phyloP scores from a whole-genome alignment of 2,888 invertebrate species.

The Dynastes tityus region DNA sequence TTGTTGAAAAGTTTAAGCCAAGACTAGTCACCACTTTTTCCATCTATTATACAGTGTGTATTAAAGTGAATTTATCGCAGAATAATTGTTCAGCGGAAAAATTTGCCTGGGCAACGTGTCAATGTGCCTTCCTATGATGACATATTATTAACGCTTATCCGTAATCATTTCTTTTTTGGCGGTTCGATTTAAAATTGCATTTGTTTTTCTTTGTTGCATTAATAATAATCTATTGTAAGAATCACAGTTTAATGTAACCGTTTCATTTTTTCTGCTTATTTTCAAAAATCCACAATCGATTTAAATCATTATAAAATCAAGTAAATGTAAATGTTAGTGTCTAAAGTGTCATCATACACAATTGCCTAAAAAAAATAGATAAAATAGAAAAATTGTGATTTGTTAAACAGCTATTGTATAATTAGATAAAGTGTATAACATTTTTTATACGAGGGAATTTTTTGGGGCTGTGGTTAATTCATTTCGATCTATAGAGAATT shows the following conservation, averaged over 20 bases:
- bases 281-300: constrained; percentile 1
- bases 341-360: constrained; percentile 39
- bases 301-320: not conserved
- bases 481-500: constrained; percentile 53
- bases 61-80: not conserved
- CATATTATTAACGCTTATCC: not conserved
- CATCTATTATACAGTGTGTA: not conserved
- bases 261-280: not conserved
- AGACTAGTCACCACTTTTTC: constrained; percentile 38
- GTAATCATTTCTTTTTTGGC: too few species aligned
- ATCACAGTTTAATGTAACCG: too few species aligned
- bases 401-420: constrained; percentile 37
- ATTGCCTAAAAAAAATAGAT: constrained; percentile 31
- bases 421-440: constrained; percentile 46
- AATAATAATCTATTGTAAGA: too few species aligned
- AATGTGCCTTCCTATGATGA: constrained; percentile 39
- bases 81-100: constrained; percentile 22
- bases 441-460: constrained; percentile 48
- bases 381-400: constrained; percentile 40
- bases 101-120: constrained; percentile 33
- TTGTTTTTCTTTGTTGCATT: too few species aligned
- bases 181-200: too few species aligned
- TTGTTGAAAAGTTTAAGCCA: constrained; percentile 20
- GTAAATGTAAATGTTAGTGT: not conserved
- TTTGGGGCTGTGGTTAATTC: constrained; percentile 58